Percentiles rank a stretch among this genome's conserved stretches.
Conservation (phyloP, 2,888 invertebrate species). For the Drosophila aldrichi region DNA sequence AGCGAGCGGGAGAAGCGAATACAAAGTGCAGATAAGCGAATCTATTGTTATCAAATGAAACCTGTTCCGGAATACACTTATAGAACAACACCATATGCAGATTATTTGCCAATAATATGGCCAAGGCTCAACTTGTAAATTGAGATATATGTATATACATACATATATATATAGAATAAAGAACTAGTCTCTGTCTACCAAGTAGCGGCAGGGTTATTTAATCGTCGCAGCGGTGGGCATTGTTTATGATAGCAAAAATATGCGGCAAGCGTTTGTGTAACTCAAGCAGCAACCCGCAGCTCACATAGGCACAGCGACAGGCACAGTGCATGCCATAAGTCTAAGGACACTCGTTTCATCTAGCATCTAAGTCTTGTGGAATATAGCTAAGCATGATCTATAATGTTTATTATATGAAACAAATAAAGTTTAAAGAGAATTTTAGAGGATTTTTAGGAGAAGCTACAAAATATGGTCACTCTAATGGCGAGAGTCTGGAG, state of each 20-base stretch:
- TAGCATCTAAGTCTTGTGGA: too few relatives aligned
- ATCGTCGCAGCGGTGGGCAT: not conserved
- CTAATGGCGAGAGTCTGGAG: too few relatives aligned
- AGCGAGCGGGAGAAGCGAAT: not conserved
- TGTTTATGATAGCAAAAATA: constrained; percentile 31
- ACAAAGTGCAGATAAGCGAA: constrained; percentile 1
- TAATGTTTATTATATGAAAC: too few relatives aligned
- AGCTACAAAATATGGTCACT: too few relatives aligned
- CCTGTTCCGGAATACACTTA: not conserved
- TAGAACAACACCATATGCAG: not conserved
- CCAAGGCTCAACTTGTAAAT: not conserved
- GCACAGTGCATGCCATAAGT: constrained; percentile 25
- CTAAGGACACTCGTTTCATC: not conserved
- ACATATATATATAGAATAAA: not conserved
- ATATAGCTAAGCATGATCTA: too few relatives aligned
- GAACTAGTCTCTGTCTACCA: not conserved
- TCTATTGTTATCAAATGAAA: not conserved
- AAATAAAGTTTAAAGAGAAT: too few relatives aligned
- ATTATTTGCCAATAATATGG: not conserved
- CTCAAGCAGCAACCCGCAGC: constrained; percentile 34
- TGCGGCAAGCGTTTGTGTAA: constrained; percentile 43
- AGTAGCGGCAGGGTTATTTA: constrained; percentile 8
- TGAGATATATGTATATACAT: not conserved
- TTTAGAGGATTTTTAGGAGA: too few relatives aligned
- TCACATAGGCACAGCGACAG: not conserved